Evolutionary conservation across 2,113 vertebrate species (phyloP).

Genomic region (Scopus umbretta): DNA sequence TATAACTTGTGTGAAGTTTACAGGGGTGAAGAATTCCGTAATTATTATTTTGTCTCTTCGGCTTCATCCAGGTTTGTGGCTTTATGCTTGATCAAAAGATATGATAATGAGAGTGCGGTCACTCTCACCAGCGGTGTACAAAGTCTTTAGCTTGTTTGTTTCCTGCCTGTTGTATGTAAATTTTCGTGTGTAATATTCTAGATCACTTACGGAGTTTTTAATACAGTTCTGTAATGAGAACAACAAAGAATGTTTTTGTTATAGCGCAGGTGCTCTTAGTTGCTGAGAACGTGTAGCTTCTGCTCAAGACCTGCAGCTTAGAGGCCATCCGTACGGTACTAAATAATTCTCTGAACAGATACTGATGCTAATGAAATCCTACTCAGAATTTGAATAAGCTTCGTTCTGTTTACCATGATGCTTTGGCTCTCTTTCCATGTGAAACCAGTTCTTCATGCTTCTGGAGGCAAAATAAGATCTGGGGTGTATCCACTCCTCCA

Average conservation of each 20-base stretch:
- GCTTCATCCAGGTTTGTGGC: neutral
- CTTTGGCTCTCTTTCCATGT: conserved; percentile 26
- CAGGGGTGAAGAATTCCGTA: neutral
- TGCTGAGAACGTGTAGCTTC: neutral
- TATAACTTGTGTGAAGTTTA: neutral
- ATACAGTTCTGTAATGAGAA: neutral
- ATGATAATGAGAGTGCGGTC: neutral
- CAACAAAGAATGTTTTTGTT: neutral
- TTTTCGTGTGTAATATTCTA: neutral
- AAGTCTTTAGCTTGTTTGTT: neutral
- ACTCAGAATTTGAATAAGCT: neutral
- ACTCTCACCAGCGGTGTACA: neutral
- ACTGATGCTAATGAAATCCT: neutral
- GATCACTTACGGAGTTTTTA: neutral
- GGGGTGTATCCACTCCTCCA: neutral
- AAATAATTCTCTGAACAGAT: neutral
- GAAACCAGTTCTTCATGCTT: conserved; percentile 32
- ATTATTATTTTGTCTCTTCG: neutral
- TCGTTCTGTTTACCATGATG: neutral
- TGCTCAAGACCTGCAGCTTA: neutral
- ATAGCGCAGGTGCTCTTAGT: neutral
- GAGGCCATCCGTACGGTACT: neutral
- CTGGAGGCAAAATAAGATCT: neutral
- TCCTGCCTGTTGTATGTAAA: neutral
- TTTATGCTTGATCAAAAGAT: neutral